Evolutionary conservation across 2,797 vertebrate genomes (phyloP), one percentile per base, ranked within the genome.

Genomic region (Diceros bicornis): DNA sequence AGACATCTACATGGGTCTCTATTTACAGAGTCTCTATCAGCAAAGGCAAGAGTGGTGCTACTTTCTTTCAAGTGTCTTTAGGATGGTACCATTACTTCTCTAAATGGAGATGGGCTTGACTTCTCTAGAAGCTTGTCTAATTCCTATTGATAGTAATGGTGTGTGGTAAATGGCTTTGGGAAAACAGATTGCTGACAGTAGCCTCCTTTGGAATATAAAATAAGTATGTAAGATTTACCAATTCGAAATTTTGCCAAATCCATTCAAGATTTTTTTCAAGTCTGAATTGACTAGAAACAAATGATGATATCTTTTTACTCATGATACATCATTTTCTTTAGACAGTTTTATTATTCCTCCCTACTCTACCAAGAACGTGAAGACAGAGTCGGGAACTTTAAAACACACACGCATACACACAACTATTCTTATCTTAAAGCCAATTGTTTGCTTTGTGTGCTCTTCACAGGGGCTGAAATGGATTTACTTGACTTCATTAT

Each of bases 111-210:
- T 6, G 41, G 68, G 21, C 23, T 25, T 82, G 78, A 44, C 77
- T 86, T 97, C 84, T 92, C 44, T 77, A 66, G 92, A 89, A 75
- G 32, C 13, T 64, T 69, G 72, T 68, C 57, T 23, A 93, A 92
- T 61, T 66, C 78, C 86, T 82, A 78, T 72, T 96, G 95, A 96
- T 89, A 91, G 18, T 93, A 95, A 89, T 94, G 85, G 91, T 44
- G 94, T 71, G 87, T 95, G 96, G 97, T 59, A 62, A 52, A 32
- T 97, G 91, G 55, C 94, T 95, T 79, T 68, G 79, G 96, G 88
- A 96, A 97, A 93, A 34, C 50, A 96, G 81, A 94, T 93, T 94
- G 34, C 20, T 75, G 41, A 93, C 57, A 81, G 12, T 34, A 89
- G 21, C 23, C 2, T 89, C 29, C 44, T 92, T 96, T 74, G 17